Evolutionary conservation across 2,888 invertebrate genomes (phyloP), one percentile per base, ranked within the genome.

Genomic region (Strigamia maritima): DNA sequence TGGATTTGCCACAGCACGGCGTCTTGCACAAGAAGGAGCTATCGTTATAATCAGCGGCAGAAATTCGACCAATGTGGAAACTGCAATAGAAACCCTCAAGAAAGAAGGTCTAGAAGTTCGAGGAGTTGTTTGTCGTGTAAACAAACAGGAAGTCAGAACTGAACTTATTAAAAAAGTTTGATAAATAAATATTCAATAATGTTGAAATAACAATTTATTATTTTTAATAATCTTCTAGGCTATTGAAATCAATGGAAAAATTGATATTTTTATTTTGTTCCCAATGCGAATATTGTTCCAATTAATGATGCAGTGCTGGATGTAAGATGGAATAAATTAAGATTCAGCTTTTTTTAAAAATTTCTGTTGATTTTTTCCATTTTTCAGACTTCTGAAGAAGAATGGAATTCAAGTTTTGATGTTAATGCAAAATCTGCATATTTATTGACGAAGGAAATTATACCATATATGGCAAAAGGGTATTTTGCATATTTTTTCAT

Each of bases 381-480:
- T 31, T 31, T 31, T 2, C 31, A 70, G 28, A 70, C 3, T n/a
- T 49, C 49, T 14, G 49, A 49, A 49, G 49, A 49, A 2, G 89
- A 90, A 0, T 98, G 97, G 97, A 96, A 97, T 85, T 97, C 97
- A 90, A 94, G 97, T 84, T 97, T 98, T 87, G 97, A 98, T 81
- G 89, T 93, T 0, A 98, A 98, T 87, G 94, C 98, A 0, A 98
- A 97, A 87, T 89, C 93, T 79, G 90, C 95, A 0, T 97, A 91
- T 88, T 86, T 96, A 81, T 85, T 98, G 76, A 92, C 95, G 22
- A 93, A 97, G 87, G 94, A 95, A 88, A 92, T 92, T 12, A 88
- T 94, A 70, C 97, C 98, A 0, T 89, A 92, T 84, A 87, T 98
- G 80, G 89, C 93, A 85, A 89, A 93, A 83, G 87, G 87, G 84